Evolutionary conservation across 2,797 vertebrate species (phyloP), one percentile per base, ranked within the genome.

Genomic region (Sarcoramphus papa): DNA sequence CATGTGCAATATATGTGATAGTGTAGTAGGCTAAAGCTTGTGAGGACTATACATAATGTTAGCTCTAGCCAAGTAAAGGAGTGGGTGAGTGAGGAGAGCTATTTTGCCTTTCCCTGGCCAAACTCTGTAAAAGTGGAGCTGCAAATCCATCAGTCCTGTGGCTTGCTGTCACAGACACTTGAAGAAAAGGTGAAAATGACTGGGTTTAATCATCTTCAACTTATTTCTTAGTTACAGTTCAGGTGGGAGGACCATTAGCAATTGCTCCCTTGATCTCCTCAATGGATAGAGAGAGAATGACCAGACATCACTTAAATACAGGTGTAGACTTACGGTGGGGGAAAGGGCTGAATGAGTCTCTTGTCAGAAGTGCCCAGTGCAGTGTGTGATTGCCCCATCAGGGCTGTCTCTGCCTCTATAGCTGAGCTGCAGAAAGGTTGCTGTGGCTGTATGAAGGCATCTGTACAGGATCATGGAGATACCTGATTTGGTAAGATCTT

Each of bases 1-100:
- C 2, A 0, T 4, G 54, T 7, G 67, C 30, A 17, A 19, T 30
- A 4, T 10, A 47, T 4, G 50, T 8, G 51, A 9, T 21, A 18
- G 17, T 15, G 20, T 10, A 30, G 35, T 14, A 80, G 64, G 19
- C 12, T 43, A 21, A 54, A 51, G 30, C 14, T 53, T 51, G 8
- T 9, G 11, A 37, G 54, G 30, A 13, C 40, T 12, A 4, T 16
- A 53, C 2, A 17, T 27, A 16, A 2, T 9, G 16, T 43, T 35
- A 74, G 20, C 8, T 53, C 45, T 17, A 50, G 68, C n/a, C 48
- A 51, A 31, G 56, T 5, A 47, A 31, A 56, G 8, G 27, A 7
- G 17, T 5, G 6, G 28, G 24, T 47, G 31, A 11, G 6, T 31
- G 22, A 51, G 9, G 6, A 30, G 18, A 64, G 31, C 3, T 63